Conservation (phyloP, 2,113 vertebrate genomes). For the Rhipidura dahli region DNA sequence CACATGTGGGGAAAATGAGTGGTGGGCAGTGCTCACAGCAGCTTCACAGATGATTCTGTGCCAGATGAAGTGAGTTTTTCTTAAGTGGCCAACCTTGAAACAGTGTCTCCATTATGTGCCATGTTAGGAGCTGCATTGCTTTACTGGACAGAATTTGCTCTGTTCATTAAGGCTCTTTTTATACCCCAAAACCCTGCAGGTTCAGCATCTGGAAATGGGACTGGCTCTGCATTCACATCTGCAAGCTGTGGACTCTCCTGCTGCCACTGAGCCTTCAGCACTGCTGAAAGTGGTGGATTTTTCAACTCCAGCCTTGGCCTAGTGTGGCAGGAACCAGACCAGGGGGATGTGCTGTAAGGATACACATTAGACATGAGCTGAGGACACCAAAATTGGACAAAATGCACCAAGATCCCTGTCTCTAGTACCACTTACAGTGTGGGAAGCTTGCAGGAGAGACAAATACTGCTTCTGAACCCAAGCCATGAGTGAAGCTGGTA, state of each 20-base stretch:
- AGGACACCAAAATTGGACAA: conserved; percentile 67
- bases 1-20: not conserved
- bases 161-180: not conserved
- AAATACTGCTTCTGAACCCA: conserved; percentile 63
- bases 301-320: conserved; percentile 71
- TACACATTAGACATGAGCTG: conserved; percentile 55
- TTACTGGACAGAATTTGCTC: not conserved
- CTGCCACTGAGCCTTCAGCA: conserved; percentile 63
- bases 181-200: not conserved
- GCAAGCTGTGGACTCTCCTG: not conserved
- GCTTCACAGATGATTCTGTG: not conserved
- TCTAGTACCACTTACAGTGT: conserved; percentile 59
- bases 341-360: conserved; percentile 54
- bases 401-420: conserved; percentile 64
- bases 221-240: not conserved
- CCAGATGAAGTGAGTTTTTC: not conserved
- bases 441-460: conserved; percentile 66
- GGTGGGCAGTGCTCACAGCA: not conserved
- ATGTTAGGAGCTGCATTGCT: not conserved
- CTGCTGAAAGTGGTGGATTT: conserved; percentile 68
- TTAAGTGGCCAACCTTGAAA: not conserved
- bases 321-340: conserved; percentile 58
- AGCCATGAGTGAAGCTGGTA: conserved; percentile 65
- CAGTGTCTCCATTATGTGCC: not conserved
- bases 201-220: not conserved